These are phyloP conservation scores for Galeruca laticollis DNA, from an alignment of 2,888 invertebrate genomes.

Conservation along the genomic window DNA sequence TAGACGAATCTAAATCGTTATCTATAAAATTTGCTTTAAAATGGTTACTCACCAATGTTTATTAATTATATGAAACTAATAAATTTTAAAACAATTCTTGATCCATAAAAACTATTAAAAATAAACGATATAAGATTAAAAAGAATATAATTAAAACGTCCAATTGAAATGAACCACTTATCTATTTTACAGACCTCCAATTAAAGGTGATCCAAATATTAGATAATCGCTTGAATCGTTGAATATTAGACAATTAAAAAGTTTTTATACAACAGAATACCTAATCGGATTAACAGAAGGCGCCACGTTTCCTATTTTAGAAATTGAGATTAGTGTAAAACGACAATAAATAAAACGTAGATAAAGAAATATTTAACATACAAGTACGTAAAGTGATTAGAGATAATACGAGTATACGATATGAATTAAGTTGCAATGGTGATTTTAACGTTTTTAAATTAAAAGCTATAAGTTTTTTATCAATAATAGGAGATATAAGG, in stretches of 20 bases:
- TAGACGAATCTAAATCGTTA: too few species aligned
- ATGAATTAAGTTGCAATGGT: too few species aligned
- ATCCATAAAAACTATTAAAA: too few species aligned
- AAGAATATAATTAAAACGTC: not conserved
- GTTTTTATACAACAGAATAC: not conserved
- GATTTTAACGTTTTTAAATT: not conserved
- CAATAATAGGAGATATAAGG: not conserved
- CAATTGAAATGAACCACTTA: not conserved
- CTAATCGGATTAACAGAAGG: constrained; percentile 14
- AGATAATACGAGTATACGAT: too few species aligned
- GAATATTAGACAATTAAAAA: not conserved
- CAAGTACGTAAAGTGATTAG: not conserved
- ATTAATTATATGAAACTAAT: too few species aligned
- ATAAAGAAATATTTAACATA: not conserved
- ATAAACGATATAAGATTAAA: not conserved
- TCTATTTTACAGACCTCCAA: not conserved
- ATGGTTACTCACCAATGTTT: too few species aligned
- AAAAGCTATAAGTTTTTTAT: not conserved
- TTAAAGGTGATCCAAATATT: not conserved
- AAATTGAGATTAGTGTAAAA: not conserved
- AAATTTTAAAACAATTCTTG: too few species aligned
- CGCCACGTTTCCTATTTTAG: not conserved
- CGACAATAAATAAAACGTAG: not conserved
- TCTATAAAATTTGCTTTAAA: too few species aligned
- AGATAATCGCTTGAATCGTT: not conserved